These are phyloP conservation scores for Sicus ferrugineus DNA, from an alignment of 2,888 invertebrate species.

Conservation along the genomic window DNA sequence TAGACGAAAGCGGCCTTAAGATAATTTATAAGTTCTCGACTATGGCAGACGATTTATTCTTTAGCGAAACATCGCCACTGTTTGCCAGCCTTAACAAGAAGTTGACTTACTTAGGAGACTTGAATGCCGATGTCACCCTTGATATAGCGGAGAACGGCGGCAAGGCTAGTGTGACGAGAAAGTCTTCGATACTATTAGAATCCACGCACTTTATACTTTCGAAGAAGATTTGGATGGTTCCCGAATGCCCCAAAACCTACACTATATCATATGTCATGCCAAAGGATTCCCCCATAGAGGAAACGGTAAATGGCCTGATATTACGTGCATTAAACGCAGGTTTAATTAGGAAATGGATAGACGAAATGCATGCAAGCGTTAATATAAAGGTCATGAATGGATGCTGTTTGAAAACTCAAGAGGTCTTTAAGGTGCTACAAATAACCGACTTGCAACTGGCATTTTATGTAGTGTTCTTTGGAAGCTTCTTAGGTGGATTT, in stretches of 20 bases:
- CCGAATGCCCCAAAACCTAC: conserved; percentile 63
- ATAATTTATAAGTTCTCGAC: conserved; percentile 62
- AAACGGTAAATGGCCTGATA: conserved; percentile 57
- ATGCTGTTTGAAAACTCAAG: conserved; percentile 39
- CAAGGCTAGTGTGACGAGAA: conserved; percentile 58
- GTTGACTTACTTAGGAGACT: conserved; percentile 46
- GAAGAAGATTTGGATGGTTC: conserved; percentile 56
- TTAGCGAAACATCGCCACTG: conserved; percentile 58
- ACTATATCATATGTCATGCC: conserved; percentile 61
- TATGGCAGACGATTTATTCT: conserved; percentile 63
- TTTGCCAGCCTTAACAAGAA: conserved; percentile 59
- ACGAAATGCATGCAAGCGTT: conserved; percentile 52
- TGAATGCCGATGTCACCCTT: conserved; percentile 52
- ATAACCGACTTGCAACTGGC: conserved; percentile 61
- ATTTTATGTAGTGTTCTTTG: conserved; percentile 60
- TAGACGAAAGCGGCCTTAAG: conserved; percentile 58
- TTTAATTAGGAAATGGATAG: conserved; percentile 61
- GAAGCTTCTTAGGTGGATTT: conserved; percentile 49
- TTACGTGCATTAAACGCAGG: conserved; percentile 56
- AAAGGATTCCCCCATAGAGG: conserved; percentile 58
- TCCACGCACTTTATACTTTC: conserved; percentile 49
- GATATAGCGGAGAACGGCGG: conserved; percentile 50
- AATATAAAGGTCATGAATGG: conserved; percentile 44
- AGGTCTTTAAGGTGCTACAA: no score
- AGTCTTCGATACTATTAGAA: conserved; percentile 55